Base-by-base conservation (phyloP, 1,140 invertebrate genomes). In the Drosophila baimaii region DNA sequence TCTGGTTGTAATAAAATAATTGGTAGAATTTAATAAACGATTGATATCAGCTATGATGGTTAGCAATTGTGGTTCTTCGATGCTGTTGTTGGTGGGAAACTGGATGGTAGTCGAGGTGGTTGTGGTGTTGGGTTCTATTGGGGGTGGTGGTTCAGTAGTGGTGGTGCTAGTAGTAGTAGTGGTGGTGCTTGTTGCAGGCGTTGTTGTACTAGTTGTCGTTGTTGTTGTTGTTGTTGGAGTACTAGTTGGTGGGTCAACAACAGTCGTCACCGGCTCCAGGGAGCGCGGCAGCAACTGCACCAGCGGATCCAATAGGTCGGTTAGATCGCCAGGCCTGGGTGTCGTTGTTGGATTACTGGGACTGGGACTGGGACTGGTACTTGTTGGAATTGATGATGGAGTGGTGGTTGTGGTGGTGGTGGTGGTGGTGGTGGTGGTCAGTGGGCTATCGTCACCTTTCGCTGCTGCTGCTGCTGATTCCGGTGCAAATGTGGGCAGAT, bases 401-500 rank as follows among this genome's bases (percentile, higher is more conserved):
- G 15, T 37, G 35, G 35, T 54, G 49, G 49, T 21, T 52, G n/a
- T 52, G 49, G 29, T 52, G 31, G 69, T 61, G 46, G 69, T 64
- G 17, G 68, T 62, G 33, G 61, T 47, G 27, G 55, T 64, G 58
- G 74, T 65, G 51, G 33, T 54, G 69, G 52, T 76, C 44, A 25
- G 52, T 56, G 57, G 63, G 49, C 74, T 84, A 44, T 71, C 59
- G 12, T 69, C 70, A 73, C 90, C 90, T 91, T 91, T 86, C 47
- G 77, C 46, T 37, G 41, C 27, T 35, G 12, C n/a, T n/a, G 31
- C 41, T 49, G 29, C 6, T 19, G 69, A 4, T 7, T 92, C 92
- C 23, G 93, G 89, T 29, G 92, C 69, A 78, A 92, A 93, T 5
- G 93, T 93, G 9, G 93, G 93, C 44, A 94, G 77, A 19, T 91